These are phyloP conservation scores for Drosophila sechellia DNA, from an alignment of 1,140 invertebrate genomes.

Conservation along the genomic window DNA sequence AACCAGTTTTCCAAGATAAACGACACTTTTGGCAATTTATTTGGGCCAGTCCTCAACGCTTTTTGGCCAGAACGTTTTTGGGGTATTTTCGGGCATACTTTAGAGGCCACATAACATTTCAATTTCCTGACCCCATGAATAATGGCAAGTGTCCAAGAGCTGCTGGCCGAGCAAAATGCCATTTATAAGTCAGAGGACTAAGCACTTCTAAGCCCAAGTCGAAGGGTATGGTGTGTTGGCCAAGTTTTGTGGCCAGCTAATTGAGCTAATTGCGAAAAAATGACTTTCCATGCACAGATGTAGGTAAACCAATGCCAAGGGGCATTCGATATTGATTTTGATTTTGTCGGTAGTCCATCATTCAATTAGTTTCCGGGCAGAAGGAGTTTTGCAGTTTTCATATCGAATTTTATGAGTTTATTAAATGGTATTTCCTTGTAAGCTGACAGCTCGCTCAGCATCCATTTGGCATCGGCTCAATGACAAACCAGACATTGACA, in stretches of 20 bases:
- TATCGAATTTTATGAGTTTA: conserved; percentile 17
- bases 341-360: conserved; percentile 12
- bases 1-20: conserved; percentile 62
- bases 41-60: conserved; percentile 26
- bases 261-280: conserved; percentile 62
- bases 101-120: conserved; percentile 48
- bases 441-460: conserved; percentile 40
- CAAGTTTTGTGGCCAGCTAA: conserved; percentile 54
- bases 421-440: conserved; percentile 68
- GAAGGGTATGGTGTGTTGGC: conserved; percentile 11
- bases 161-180: conserved; percentile 9
- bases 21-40: conserved; percentile 73
- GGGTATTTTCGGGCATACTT: conserved; percentile 26
- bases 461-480: conserved; percentile 4
- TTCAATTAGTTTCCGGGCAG: conserved; percentile 41
- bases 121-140: conserved; percentile 56
- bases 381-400: background rate
- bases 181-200: conserved; percentile 17
- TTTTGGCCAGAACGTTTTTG: conserved; percentile 31
- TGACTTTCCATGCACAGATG: background rate
- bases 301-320: background rate
- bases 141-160: conserved; percentile 52
- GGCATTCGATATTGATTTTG: conserved; percentile 6
- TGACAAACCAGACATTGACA: conserved; percentile 57
- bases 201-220: background rate